Evolutionary conservation across 2,797 vertebrate genomes (phyloP), one percentile per base, ranked within the genome.

Genomic region (Rhodeus uyekii): DNA sequence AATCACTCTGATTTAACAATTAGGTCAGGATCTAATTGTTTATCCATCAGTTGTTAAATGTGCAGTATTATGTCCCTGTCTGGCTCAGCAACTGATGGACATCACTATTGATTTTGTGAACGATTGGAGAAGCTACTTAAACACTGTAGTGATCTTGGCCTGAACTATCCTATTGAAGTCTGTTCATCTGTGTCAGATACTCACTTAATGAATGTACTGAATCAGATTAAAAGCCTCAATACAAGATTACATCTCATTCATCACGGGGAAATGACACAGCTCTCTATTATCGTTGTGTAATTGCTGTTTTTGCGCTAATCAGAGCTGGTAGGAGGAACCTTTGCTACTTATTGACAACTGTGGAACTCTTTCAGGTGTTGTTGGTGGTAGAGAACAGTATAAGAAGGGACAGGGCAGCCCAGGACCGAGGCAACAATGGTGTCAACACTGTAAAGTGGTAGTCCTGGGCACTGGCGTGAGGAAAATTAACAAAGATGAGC

Each of bases 371-470:
- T 64, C 81, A 97, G 96, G 95, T 77, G 75, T 95, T 18, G 86
- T 93, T 85, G 88, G 91, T 73, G 91, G 85, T 83, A 95, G 95
- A 91, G 95, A 94, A 73, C 90, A 92, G 27, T 90, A 92, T 76
- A 94, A 92, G n/a, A 92, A 90, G 5, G 61, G 85, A 8, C 86
- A 91, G 9, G 94, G 92, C 60, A 90, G 93, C 86, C 89, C 95
- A 2, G 95, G 93, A 0, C 87, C 95, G 88, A 96, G 96, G 84
- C 95, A 97, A 8, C 96, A 96, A 13, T 99, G 98, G 98, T 99
- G 98, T 88, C 97, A 96, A 84, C 95, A 99, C 88, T 99, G 98
- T 91, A 98, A 97, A 87, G 97, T 99, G 72, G 98, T 99, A 44
- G 94, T 99, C 87, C 95, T 99, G 83, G 98, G 98, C 63, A 96